Conservation (phyloP, 2,888 invertebrate genomes). For the Stenchaetothrips biformis region DNA sequence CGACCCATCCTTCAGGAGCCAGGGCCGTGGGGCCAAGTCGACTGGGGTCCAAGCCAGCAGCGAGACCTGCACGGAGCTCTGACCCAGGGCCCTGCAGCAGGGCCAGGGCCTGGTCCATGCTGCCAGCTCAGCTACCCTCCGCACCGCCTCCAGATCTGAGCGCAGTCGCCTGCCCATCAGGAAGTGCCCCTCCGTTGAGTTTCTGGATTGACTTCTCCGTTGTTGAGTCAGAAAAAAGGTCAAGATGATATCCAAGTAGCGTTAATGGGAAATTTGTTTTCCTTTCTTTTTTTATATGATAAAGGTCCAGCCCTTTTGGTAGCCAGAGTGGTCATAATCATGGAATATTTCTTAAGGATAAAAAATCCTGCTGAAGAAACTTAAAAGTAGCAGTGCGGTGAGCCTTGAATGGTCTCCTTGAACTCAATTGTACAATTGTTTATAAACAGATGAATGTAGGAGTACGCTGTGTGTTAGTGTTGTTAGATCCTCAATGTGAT, state of each 20-base stretch:
- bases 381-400: too few relatives aligned
- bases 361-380: too few relatives aligned
- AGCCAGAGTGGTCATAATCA: too few relatives aligned
- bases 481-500: too few relatives aligned
- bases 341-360: too few relatives aligned
- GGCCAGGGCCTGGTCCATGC: not conserved
- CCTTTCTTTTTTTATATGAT: not conserved
- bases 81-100: not conserved
- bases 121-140: not conserved
- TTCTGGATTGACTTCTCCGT: not conserved
- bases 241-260: not conserved
- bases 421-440: too few relatives aligned
- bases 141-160: not conserved
- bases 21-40: not conserved
- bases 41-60: not conserved
- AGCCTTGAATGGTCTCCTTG: too few relatives aligned
- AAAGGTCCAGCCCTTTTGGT: too few relatives aligned
- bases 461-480: too few relatives aligned
- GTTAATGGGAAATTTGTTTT: not conserved
- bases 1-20: not conserved
- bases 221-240: not conserved
- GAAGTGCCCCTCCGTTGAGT: not conserved
- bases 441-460: too few relatives aligned
- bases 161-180: not conserved
- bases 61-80: conserved; percentile 4